Base-by-base conservation (phyloP, 2,113 vertebrate genomes). In the Trogon surrucura region DNA sequence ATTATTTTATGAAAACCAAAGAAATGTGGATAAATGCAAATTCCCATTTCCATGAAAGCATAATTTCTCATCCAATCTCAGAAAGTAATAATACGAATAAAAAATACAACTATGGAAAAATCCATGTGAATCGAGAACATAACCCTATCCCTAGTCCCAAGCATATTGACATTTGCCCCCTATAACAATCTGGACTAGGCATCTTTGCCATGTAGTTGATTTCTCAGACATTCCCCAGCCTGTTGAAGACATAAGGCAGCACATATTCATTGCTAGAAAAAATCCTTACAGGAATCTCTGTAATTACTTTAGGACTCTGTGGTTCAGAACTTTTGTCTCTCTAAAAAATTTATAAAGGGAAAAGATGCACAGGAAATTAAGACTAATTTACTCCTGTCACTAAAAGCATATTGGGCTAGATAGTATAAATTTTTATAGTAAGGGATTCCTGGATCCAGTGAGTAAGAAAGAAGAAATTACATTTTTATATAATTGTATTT, bases 401-500 rank as follows among this genome's bases (percentile, higher is more conserved):
- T 78, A 44, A 69, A 48, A 56, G 9, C 61, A 69, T 57, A 66
- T 61, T 72, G 36, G 17, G 25, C 20, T 77, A 80, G 50, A 62
- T 58, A 58, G 13, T n/a, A 13, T 23, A 61, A 2, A 7, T 82
- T 88, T 87, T 85, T 87, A 65, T 36, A n/a, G 21, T 16, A 56
- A 78, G 11, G 4, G 4, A 54, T 77, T 73, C 38, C 60, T 56
- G 51, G n/a, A 88, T 56, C 16, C 16, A 60, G 17, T 16, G 36
- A 86, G 23, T 32, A 89, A 74, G 60, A 86, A 89, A 81, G 30
- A 80, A 87, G 11, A 74, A 84, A 71, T 51, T 10, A 54, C 13
- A 38, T 87, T 91, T 92, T 81, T 44, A 78, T 75, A 32, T 81
- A 84, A 78, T 48, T 85, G 11, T 11, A 60, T 74, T 96, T 89